Evolutionary conservation across 2,113 vertebrate genomes (phyloP), one percentile per base, ranked within the genome.

Genomic region (Neoarius graeffei): DNA sequence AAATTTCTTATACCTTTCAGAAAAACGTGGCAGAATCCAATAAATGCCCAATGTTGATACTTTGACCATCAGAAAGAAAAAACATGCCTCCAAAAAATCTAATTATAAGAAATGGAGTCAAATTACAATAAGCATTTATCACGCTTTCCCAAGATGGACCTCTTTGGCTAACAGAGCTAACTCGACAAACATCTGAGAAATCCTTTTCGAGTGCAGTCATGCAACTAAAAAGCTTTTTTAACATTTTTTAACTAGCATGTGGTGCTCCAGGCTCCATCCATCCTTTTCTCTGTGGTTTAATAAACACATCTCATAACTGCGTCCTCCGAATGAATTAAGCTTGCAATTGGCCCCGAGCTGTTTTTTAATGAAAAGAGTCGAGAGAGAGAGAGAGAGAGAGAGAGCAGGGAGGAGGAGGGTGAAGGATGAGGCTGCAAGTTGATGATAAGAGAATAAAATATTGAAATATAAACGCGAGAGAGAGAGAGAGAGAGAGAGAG

Each of bases 361-460:
- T 82, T 60, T 80, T 91, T 86, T 80, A 86, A 86, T 83, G 84
- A 88, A 71, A 84, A 85, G 69, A 62, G 54, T 54, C 48, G 52
- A 23, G 66, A 85, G 19, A 42, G 73, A 23, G 6, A 48, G 73
- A 66, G 67, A 71, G 67, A 35, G 48, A 35, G 20, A 30, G 23
- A 23, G 23, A 62, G 81, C 35, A 48, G 73, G 27, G 64, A 66
- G 25, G n/a, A 30, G 35, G 67, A 35, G 48, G 25, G 35, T 23
- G 23, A 25, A 20, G 57, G 54, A 86, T 87, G 56, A 83, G 64
- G 84, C 89, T 89, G 88, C 54, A 23, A 84, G 66, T 15, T 56
- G 11, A 62, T 2, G 86, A 90, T 91, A 88, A 88, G 89, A 76
- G 64, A 5, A 74, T 62, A 62, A 88, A 86, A 84, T 86, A 87